Evolutionary conservation across 2,797 vertebrate genomes (phyloP).

Genomic region (Heterohyrax brucei): DNA sequence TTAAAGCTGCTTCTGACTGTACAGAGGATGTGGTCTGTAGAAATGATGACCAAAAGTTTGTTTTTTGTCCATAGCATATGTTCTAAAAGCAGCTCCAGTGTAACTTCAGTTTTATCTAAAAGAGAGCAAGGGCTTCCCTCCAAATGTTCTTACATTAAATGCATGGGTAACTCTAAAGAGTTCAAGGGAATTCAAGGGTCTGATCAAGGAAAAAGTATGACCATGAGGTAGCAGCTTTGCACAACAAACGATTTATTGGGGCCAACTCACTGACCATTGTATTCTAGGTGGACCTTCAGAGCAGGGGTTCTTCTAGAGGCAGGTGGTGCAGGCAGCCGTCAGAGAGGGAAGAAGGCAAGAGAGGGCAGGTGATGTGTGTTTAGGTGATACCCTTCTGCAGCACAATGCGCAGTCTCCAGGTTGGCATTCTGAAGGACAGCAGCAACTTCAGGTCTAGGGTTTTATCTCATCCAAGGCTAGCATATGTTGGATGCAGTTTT

Average conservation of each 20-base stretch:
- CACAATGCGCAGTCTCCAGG: too few relatives aligned
- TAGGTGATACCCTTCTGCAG: too few relatives aligned
- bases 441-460: too few relatives aligned
- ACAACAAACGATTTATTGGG: neutral
- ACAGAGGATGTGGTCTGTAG: neutral
- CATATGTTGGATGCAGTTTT: too few relatives aligned
- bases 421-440: too few relatives aligned
- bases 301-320: too few relatives aligned
- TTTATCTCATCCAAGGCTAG: too few relatives aligned
- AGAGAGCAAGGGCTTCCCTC: neutral
- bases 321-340: too few relatives aligned
- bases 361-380: too few relatives aligned
- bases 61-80: neutral
- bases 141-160: neutral
- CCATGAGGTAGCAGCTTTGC: neutral
- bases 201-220: neutral
- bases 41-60: slow-evolving; percentile 27
- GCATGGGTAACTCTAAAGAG: neutral
- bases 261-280: neutral
- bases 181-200: neutral
- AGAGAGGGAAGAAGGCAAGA: too few relatives aligned
- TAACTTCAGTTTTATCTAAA: slow-evolving; percentile 19
- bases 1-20: slow-evolving; percentile 15
- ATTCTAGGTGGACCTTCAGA: too few relatives aligned
- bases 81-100: neutral